Base-by-base conservation (phyloP, 1,140 invertebrate species). In the Drosophila jambulina region DNA sequence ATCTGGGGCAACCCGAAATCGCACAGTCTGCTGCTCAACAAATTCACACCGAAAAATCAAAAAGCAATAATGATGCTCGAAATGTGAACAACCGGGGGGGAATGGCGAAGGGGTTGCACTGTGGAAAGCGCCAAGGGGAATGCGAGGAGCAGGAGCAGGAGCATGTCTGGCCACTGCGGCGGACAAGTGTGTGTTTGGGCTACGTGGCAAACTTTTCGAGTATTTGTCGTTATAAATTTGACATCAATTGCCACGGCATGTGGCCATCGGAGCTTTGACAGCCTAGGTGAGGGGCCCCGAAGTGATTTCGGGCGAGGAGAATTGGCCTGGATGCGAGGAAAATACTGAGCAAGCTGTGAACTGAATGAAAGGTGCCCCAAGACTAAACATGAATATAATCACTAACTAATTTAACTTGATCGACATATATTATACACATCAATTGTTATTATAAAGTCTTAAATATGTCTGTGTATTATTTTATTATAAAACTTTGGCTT, bases 191-290 rank as follows among this genome's bases (percentile, higher is more conserved):
- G 78, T 64, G 48, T 76, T 48, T 60, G 67, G 42, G 61, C 75
- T 80, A 64, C 57, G 69, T 75, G 58, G 72, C 54, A 75, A 78
- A 76, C 59, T 78, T 85, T 85, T 82, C 78, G 61, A 75, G 75
- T 85, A 85, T 85, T 85, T 85, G 82, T 85, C 82, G 82, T 79
- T 86, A 85, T 85, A 85, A 86, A 86, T 85, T 86, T 85, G 82
- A 86, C 82, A 85, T 86, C 82, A 85, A 85, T 85, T 86, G 82
- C 75, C 82, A 59, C 82, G 83, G 78, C 82, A 71, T 81, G 82
- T 70, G 75, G 60, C 69, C 61, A 58, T 59, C 60, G 59, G 42
- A 81, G 80, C 54, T 48, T 46, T 69, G 67, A 69, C 67, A 69
- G 62, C 49, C 42, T 32, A 43, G 65, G 61, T 40, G 56, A 13